Evolutionary conservation across 2,797 vertebrate species (phyloP), one percentile per base, ranked within the genome.

Genomic region (Eulemur albifrons): DNA sequence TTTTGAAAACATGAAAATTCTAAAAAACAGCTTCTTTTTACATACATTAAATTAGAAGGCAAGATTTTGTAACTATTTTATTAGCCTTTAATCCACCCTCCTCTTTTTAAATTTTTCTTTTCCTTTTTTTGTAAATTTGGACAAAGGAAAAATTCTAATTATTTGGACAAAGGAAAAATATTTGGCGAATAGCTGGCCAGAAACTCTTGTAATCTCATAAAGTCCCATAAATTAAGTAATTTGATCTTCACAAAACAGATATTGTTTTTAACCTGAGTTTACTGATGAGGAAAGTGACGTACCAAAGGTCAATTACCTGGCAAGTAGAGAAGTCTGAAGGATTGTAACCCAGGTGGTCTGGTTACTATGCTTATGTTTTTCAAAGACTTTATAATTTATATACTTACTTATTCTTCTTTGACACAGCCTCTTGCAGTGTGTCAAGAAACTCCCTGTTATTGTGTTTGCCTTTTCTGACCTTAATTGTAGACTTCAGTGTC

Each of bases 321-420:
- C 35, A 59, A 73, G 27, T 30, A 18, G 52, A 75, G 77, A 23
- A 50, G 13, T 8, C 14, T 21, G 32, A 59, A 43, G 18, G 48
- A 35, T 45, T 75, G 6, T 67, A 88, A 76, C 6, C 15, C 65
- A 72, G 50, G 32, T 84, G 69, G 8, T 84, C 65, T 81, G 35
- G 23, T 73, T 50, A 45, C 59, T 75, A 40, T 88, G 63, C 50
- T 92, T 72, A 40, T 40, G 75, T 87, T 96, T 87, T 87, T 95
- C 86, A 94, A 92, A 96, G 59, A 2, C 45, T 25, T 65, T 7
- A 9, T 93, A 21, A 82, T 93, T 92, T 93, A 83, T 95, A 54
- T 72, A 38, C 45, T 61, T 61, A 72, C 43, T 54, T 95, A 76
- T 83, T 94, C 10, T 65, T 59, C 45, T 79, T 67, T 40, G 40